Conservation (phyloP, 1,140 invertebrate genomes). For the Tribolium madens region DNA sequence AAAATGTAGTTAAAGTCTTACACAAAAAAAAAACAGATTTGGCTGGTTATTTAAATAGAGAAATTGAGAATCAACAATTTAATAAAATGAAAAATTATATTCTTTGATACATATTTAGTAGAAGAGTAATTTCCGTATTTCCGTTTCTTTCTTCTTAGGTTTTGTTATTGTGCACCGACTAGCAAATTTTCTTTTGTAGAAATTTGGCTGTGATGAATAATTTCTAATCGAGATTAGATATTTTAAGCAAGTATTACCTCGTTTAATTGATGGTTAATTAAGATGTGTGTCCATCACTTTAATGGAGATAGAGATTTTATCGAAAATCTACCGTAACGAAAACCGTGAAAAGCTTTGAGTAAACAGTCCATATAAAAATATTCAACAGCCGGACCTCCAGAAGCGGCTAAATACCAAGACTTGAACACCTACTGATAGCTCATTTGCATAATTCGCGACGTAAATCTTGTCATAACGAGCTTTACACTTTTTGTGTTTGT, state of each 20-base stretch:
- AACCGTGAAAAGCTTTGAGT: constrained; percentile 37
- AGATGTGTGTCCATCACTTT: constrained; percentile 22
- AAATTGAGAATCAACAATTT: no score
- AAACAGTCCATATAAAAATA: constrained; percentile 28
- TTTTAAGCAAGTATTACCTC: neutral
- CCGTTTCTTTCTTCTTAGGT: neutral
- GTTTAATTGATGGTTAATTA: constrained; percentile 33
- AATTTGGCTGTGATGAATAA: neutral
- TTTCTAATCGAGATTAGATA: neutral
- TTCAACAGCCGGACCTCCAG: constrained; percentile 14
- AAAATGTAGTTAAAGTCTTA: no score
- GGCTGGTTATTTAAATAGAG: no score
- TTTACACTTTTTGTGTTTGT: neutral
- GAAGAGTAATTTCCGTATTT: neutral
- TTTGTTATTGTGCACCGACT: neutral
- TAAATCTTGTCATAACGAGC: neutral
- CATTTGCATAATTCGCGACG: neutral
- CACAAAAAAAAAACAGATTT: no score
- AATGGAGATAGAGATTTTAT: constrained; percentile 30
- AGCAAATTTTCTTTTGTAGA: neutral
- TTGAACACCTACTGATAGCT: neutral
- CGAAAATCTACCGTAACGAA: constrained; percentile 36
- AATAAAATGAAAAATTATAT: no score
- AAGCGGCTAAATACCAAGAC: neutral
- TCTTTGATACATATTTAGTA: no score